Conservation (phyloP, 1,140 invertebrate genomes). For the Drosophila ogumai region DNA sequence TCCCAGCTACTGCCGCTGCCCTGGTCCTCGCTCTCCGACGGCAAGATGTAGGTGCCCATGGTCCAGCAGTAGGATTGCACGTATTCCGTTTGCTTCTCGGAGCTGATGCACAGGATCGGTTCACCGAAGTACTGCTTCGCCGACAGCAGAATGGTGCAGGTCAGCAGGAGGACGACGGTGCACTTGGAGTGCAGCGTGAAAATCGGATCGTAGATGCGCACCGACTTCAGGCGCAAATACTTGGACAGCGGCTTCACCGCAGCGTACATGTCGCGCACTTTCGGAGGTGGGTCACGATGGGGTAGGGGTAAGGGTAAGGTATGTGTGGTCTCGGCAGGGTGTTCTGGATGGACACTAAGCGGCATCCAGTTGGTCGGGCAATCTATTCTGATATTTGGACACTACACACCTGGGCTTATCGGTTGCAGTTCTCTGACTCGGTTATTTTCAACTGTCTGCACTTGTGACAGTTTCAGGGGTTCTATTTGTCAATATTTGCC, state of each 20-base stretch:
- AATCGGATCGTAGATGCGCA: constrained; percentile 88
- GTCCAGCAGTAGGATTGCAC: constrained; percentile 92
- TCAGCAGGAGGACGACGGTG: constrained; percentile 88
- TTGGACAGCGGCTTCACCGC: constrained; percentile 70
- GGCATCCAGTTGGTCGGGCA: neutral
- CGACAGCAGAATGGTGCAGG: constrained; percentile 88
- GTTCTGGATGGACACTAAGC: neutral
- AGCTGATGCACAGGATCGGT: constrained; percentile 88
- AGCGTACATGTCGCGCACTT: constrained; percentile 10
- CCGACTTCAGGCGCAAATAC: constrained; percentile 87
- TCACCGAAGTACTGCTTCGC: constrained; percentile 90
- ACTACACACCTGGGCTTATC: neutral
- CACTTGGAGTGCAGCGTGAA: constrained; percentile 89
- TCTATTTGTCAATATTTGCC: neutral
- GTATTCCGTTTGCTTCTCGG: constrained; percentile 86
- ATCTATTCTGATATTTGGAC: neutral
- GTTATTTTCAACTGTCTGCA: neutral
- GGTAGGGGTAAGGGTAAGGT: neutral
- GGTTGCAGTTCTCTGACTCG: neutral
- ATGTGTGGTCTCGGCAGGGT: neutral
- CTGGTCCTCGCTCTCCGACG: constrained; percentile 19
- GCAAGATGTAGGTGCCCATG: constrained; percentile 89
- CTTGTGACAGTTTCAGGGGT: neutral
- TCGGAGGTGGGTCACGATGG: neutral
- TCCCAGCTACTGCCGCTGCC: constrained; percentile 5